These are phyloP conservation scores for Drosophila stalkeri DNA, from an alignment of 2,888 invertebrate species.

Conservation along the genomic window DNA sequence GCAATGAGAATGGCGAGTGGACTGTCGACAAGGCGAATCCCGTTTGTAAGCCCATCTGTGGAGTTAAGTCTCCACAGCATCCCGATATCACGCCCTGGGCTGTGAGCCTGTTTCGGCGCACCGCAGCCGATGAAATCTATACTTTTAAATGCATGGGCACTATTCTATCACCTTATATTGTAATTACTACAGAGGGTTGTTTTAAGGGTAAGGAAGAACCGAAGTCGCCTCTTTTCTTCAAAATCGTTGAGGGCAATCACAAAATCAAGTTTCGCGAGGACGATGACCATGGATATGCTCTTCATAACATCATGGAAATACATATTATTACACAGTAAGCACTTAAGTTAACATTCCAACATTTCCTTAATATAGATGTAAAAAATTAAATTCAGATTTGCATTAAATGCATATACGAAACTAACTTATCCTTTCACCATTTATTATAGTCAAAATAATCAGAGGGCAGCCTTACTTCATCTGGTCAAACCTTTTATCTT, in stretches of 20 bases:
- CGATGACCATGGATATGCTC: constrained; percentile 24
- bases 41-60: constrained; percentile 73
- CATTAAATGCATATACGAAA: too few relatives aligned
- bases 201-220: background rate
- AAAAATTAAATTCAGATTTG: too few relatives aligned
- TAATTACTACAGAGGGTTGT: constrained; percentile 25
- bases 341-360: too few relatives aligned
- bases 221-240: background rate
- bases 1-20: constrained; percentile 73
- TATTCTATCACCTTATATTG: constrained; percentile 32
- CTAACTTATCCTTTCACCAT: background rate
- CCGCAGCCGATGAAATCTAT: background rate
- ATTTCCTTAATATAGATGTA: too few relatives aligned
- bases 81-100: constrained; percentile 71
- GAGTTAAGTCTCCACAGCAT: constrained; percentile 43
- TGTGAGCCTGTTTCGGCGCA: constrained; percentile 38
- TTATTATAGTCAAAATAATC: background rate
- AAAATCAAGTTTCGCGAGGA: background rate
- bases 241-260: constrained; percentile 36
- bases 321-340: constrained; percentile 36
- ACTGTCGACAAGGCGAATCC: constrained; percentile 37
- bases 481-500: constrained; percentile 58
- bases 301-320: constrained; percentile 57
- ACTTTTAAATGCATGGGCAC: constrained; percentile 23
- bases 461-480: constrained; percentile 42